Base-by-base conservation (phyloP, 37 sponge, comb jelly and placozoan species). In the Theonella swinhoei region DNA sequence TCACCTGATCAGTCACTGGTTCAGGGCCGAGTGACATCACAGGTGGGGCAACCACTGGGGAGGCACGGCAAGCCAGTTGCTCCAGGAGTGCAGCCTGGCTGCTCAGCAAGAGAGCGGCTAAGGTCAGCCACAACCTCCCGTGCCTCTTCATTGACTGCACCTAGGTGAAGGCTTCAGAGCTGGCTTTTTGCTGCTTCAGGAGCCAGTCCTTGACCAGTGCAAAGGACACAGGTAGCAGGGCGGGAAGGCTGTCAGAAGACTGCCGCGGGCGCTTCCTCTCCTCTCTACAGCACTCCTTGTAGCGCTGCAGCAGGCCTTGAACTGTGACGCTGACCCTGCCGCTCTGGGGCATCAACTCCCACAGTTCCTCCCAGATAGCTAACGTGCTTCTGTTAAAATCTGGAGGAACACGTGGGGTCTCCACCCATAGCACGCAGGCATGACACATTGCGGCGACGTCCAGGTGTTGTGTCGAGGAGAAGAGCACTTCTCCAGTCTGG, bases 211-310 rank as follows among this genome's bases (percentile, higher is more conserved):
- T 78, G 42, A 79, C 79, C 70, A 62, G 86, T 22, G 64, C 79
- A 71, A 86, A 86, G 0, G 86, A 86, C 54, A 86, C 86, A 38
- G 86, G 86, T 59, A 86, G 64, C 43, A 86, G 78, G 35, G 81
- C 81, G 17, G 42, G 31, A 80, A 71, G 81, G 36, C 64, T 63
- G 36, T 39, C 84, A 30, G 34, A 23, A 1, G 59, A 42, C 7
- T 74, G 35, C 17, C 76, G 59, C 41, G 70, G 81, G 41, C 60
- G 54, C 70, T 69, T 79, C 68, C 79, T 80, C 76, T 74, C 54
- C 5, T 63, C 59, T 66, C 34, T 35, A 40, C 84, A 84, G 24
- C 36, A 69, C 66, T 74, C 75, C 76, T 76, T 84, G 84, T 84
- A 84, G 41, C 42, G 39, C 42, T 72, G 64, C 4, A 82, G 64